Base-by-base conservation (phyloP, 2,113 vertebrate genomes). In the Tetraodon nigroviridis region DNA sequence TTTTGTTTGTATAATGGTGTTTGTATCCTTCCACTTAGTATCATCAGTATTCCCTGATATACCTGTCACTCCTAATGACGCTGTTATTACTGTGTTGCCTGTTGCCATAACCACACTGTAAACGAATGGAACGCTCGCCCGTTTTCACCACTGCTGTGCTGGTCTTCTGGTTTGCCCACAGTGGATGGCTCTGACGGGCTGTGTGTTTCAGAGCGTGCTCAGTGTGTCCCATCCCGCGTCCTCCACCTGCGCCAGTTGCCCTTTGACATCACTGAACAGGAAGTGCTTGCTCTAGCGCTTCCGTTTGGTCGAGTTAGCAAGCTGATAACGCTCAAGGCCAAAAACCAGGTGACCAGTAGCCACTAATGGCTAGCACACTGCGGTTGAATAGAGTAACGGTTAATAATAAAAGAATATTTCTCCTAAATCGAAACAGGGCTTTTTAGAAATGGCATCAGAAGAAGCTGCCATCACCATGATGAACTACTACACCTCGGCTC, bases 401-500 rank as follows among this genome's bases (percentile, higher is more conserved):
- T 37, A 37, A 37, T 37, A 37, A 37, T 1, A 37, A 37, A 37
- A 8, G 7, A 12, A 37, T 37, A 12, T 37, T 37, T 37, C 32
- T 8, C 2, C 2, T 12, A 1, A 37, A 37, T 12, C 11, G 32
- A 37, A 37, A 37, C 10, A 84, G 82, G 79, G 71, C 0, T 84
- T 84, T 69, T 19, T 84, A 61, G 73, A 82, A 50, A 84, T 84
- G 82, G 71, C 76, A 0, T 79, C 79, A 0, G 79, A 84, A 27
- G 79, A 81, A 63, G 79, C 73, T 0, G 71, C 79, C 0, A 71
- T 81, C 51, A 64, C 76, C 57, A 79, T 84, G 82, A 57, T 84
- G 73, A 84, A 81, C 60, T 84, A 82, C 71, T 84, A 84, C 60
- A 52, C 79, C 17, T 58, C 79, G 0, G 71, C 65, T 57, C 49